Conservation (phyloP, 2,888 invertebrate species). For the Callyntrura sp. region DNA sequence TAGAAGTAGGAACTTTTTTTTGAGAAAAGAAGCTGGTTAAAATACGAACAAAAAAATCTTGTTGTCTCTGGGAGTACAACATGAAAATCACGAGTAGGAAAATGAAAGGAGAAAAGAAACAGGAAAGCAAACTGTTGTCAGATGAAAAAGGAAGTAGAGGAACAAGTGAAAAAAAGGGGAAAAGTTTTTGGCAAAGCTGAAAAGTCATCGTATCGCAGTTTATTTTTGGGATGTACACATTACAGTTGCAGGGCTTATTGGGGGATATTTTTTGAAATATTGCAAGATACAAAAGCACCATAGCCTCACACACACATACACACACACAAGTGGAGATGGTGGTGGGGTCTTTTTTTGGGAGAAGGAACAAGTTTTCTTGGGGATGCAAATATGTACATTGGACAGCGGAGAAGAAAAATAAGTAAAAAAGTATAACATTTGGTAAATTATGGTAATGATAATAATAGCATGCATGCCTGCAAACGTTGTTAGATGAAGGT, state of each 20-base stretch:
- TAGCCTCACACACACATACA: neutral
- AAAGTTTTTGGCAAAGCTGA: slow-evolving; percentile 72
- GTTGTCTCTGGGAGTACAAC: slow-evolving; percentile 53
- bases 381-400: slow-evolving; percentile 9
- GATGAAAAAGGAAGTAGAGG: slow-evolving; percentile 57
- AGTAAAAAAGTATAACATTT: slow-evolving; percentile 13
- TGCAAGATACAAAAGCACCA: neutral
- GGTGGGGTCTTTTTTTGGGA: no score
- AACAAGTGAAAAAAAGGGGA: slow-evolving; percentile 66
- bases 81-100: slow-evolving; percentile 65
- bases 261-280: slow-evolving; percentile 55
- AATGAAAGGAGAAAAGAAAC: slow-evolving; percentile 69
- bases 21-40: neutral
- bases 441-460: slow-evolving; percentile 37
- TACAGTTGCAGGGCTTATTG: slow-evolving; percentile 42
- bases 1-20: slow-evolving; percentile 20
- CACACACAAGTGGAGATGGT: slow-evolving; percentile 12
- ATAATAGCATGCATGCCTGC: slow-evolving; percentile 52
- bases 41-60: slow-evolving; percentile 14
- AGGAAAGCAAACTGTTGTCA: slow-evolving; percentile 72
- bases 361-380: neutral
- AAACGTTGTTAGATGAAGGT: slow-evolving; percentile 65
- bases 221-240: neutral
- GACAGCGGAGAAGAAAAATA: slow-evolving; percentile 37
- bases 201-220: slow-evolving; percentile 56